Evolutionary conservation across 1,140 invertebrate genomes (phyloP), one percentile per base, ranked within the genome.

Genomic region (Babylonia areolata): DNA sequence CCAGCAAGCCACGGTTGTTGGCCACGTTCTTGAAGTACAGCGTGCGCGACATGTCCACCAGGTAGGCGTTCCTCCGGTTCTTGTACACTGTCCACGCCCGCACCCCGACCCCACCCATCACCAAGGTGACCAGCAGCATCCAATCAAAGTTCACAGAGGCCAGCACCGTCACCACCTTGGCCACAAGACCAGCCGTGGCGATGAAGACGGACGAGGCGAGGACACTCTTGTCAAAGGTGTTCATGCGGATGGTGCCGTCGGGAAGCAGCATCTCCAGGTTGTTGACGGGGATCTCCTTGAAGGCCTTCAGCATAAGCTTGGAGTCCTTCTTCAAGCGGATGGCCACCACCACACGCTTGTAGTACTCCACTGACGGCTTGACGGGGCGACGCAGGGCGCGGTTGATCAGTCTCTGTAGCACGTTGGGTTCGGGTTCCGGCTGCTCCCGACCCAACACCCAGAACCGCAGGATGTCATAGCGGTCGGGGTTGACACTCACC

Each of bases 1-100:
- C 89, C 73, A 94, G 82, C 64, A 94, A 89, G 17, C 93, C 91
- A 33, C 91, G 86, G 86, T 94, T 94, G 85, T 93, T 94, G 35
- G 93, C 92, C 23, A 94, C 86, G 81, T 93, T 94, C 85, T 94
- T 94, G 87, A 89, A 94, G 82, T 93, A 94, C 37, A 94, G 90
- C 46, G 89, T 90, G 54, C 91, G 88, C 33, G 90, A 90, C 39
- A 93, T 81, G 46, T 93, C 90, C 11, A 90, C 90, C 23, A 94
- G 86, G 85, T 94, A 94, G 17, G 69, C 81, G 81, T 92, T 93
- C 64, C 89, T 86, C 69, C 90, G 86, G 85, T 92, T 92, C 71
- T 92, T 91, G 85, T 93, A 93, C 15, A 81, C 79, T 0, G 86
- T 90, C 90, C 89, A 93, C 2, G 80, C 80, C 46, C 80, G 31